These are phyloP conservation scores for Porites evermanni DNA, from an alignment of 92 coral and sea anemone species.

Conservation along the genomic window DNA sequence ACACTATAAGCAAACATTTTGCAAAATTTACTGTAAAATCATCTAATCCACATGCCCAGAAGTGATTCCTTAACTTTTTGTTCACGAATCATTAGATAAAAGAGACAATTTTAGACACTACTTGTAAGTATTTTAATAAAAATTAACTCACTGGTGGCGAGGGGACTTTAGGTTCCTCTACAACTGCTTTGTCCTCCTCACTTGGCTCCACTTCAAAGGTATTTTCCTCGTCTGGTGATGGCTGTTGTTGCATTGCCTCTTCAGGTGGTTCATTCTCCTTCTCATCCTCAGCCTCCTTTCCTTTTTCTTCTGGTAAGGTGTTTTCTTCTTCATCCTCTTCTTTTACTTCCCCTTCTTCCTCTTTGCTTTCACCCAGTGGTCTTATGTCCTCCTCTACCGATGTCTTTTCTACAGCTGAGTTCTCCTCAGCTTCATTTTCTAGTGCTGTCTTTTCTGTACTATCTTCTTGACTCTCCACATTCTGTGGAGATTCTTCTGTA, in stretches of 20 bases:
- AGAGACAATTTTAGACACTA: too few species aligned
- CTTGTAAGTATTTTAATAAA: background rate
- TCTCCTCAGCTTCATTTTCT: conserved; percentile 4
- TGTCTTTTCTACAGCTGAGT: background rate
- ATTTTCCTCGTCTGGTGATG: conserved; percentile 37
- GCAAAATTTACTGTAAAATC: too few species aligned
- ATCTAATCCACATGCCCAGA: too few species aligned
- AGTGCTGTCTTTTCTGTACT: background rate
- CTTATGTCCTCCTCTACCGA: background rate
- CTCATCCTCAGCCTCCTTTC: background rate
- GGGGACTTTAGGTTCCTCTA: conserved; percentile 66
- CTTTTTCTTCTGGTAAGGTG: background rate
- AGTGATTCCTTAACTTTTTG: too few species aligned
- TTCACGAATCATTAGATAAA: background rate
- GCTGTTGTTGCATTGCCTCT: background rate
- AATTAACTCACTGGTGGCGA: conserved; percentile 27
- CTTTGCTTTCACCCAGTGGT: background rate
- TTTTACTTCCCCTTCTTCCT: background rate
- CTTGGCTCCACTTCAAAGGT: conserved; percentile 85
- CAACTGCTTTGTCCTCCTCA: conserved; percentile 87
- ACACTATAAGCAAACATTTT: too few species aligned
- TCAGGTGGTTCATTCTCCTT: background rate
- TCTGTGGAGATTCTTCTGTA: background rate
- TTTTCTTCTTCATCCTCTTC: conserved; percentile 14
- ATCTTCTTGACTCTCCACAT: background rate